Evolutionary conservation across 2,888 invertebrate species (phyloP), one percentile per base, ranked within the genome.

Genomic region (Pachydiplax longipennis): DNA sequence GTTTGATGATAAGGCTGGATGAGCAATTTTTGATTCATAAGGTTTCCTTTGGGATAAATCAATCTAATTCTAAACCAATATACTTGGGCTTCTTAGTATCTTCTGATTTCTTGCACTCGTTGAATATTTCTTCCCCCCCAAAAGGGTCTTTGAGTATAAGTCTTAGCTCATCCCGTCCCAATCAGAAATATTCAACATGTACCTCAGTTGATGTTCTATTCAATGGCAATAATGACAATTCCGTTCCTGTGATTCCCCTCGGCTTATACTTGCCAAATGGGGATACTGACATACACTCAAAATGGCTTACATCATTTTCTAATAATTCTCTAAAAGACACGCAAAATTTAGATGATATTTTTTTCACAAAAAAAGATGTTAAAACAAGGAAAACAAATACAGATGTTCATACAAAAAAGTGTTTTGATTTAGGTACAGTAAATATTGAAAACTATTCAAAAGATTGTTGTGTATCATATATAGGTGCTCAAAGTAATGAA

Each of bases 201-300:
- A 87, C 87, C 87, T 87, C 87, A 87, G 87, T 87, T 87, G 87
- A 87, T 87, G 61, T 87, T 58, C 87, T 65, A 87, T 87, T 61
- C 61, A 87, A 87, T 61, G 87, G 87, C 87, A 87, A 87, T 87
- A 87, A 87, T 87, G 37, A 61, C 65, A 65, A 87, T 61, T 87
- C 61, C 87, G 61, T 87, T 87, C 87, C 87, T 37, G 61, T 87
- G 18, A 65, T 87, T 87, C 87, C 87, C 35, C 37, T 87, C 31
- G 87, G 87, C 18, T 18, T 87, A 4, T 87, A 87, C 65, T 87
- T 61, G 37, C 87, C 22, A 37, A 87, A 61, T 18, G 61, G 61
- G 61, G 53, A 40, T 61, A 25, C 87, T 61, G 61, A 87, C 31
- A 35, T 65, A 87, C 40, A 87, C 61, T 37, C 61, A 61, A 65